Conservation (phyloP, 2,888 invertebrate species). For the Abrostola tripartita region DNA sequence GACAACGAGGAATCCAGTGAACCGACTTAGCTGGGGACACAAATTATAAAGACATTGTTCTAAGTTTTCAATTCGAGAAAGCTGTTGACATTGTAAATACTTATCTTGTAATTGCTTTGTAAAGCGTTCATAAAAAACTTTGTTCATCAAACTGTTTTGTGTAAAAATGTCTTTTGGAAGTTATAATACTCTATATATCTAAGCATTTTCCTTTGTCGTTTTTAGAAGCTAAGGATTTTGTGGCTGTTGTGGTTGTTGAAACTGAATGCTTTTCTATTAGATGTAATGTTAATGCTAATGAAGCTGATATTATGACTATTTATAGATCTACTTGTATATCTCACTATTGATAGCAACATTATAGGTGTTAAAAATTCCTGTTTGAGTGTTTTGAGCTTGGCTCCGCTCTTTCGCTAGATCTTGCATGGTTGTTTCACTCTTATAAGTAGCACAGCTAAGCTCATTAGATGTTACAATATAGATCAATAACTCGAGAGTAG, state of each 20-base stretch:
- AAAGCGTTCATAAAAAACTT: conserved; percentile 68
- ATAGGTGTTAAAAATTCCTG: neutral
- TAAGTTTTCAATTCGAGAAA: conserved; percentile 46
- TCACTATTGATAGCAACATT: conserved; percentile 12
- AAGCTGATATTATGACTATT: conserved; percentile 11
- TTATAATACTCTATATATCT: conserved; percentile 57
- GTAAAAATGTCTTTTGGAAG: conserved; percentile 62
- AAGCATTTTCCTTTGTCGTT: conserved; percentile 41
- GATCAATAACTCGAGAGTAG: conserved; percentile 2
- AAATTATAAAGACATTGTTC: conserved; percentile 47
- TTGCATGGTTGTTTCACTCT: neutral
- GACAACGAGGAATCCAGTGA: conserved; percentile 71
- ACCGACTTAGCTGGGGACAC: conserved; percentile 69
- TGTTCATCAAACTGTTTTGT: conserved; percentile 67
- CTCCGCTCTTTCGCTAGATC: neutral
- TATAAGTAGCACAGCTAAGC: neutral
- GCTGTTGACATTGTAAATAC: conserved; percentile 51
- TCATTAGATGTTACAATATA: conserved; percentile 8
- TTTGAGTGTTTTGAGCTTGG: neutral
- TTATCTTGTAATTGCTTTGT: conserved; percentile 65
- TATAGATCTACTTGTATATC: conserved; percentile 10
- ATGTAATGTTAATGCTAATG: conserved; percentile 32
- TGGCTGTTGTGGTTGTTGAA: conserved; percentile 42
- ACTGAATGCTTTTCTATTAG: conserved; percentile 46
- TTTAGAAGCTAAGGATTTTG: conserved; percentile 36